Evolutionary conservation across 2,113 vertebrate species (phyloP), one percentile per base, ranked within the genome.

Genomic region (Lycocorax pyrrhopterus): DNA sequence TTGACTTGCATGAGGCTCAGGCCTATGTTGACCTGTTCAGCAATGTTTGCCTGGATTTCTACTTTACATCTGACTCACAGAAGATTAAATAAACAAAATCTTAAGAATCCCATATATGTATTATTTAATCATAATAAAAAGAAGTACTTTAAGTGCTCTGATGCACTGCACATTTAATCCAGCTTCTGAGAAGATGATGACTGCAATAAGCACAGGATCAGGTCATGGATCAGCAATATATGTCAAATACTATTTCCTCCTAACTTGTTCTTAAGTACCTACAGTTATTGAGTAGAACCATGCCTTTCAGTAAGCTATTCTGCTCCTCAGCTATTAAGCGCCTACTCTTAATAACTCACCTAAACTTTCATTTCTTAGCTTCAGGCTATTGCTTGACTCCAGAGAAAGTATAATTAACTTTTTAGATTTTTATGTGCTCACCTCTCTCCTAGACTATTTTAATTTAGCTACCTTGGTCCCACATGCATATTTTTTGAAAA

Each of bases 261-360:
- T 53, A 80, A 43, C 44, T 78, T 76, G 21, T 59, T 87, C 64
- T 84, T 73, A 90, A 94, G 46, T 92, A 71, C 37, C 68, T 79
- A 78, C 29, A 82, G 63, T 95, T 86, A 96, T 41, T 33, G 58
- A 84, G 51, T 63, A 77, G 55, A 95, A 63, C 12, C 7, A 21
- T 80, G 71, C 51, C n/a, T 94, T 82, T 91, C 68, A 91, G 35
- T 51, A 78, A 69, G 44, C 69, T 73, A 53, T 84, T 79, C 73
- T 72, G 60, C 37, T 64, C 46, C 58, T 87, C 51, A 77, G 84
- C 83, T 64, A 52, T 82, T 80, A 94, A 91, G 56, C 59, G 27
- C 41, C 39, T 72, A 41, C 49, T 89, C 60, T 93, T 96, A 90
- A 88, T 94, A 95, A 95, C 83, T 95, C 79, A 93, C 53, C 86